Evolutionary conservation across 1,140 invertebrate genomes (phyloP).

Genomic region (Trachymyrmex cornetzi): DNA sequence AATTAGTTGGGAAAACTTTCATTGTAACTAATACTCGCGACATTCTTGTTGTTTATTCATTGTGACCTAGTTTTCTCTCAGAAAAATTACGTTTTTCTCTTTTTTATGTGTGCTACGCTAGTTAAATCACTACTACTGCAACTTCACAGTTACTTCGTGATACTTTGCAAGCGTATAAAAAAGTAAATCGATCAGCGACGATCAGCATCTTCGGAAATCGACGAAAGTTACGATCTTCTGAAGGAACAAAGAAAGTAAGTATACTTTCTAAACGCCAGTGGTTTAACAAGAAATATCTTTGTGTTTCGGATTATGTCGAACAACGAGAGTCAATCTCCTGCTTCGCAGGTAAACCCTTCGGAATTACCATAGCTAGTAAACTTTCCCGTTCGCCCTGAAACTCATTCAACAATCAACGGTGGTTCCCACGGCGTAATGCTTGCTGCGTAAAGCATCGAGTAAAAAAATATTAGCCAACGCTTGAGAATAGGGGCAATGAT

Average conservation of each 20-base stretch:
- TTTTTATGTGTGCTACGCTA: background rate
- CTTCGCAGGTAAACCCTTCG: conserved; percentile 41
- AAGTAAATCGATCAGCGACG: conserved; percentile 11
- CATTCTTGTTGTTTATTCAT: background rate
- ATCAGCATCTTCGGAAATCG: conserved; percentile 34
- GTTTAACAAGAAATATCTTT: conserved; percentile 46
- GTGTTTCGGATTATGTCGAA: conserved; percentile 50
- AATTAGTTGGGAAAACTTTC: background rate
- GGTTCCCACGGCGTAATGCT: conserved; percentile 44
- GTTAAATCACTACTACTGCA: background rate
- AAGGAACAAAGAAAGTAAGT: conserved; percentile 44
- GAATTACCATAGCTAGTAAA: conserved; percentile 56
- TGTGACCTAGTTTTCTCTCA: background rate
- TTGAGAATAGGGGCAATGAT: conserved; percentile 31
- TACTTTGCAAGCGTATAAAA: background rate
- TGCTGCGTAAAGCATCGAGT: conserved; percentile 8
- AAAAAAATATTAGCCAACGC: conserved; percentile 44
- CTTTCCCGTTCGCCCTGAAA: conserved; percentile 51
- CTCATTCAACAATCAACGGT: conserved; percentile 15
- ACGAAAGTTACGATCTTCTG: conserved; percentile 19
- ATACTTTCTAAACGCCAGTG: conserved; percentile 44
- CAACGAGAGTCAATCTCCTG: conserved; percentile 53
- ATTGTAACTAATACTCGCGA: background rate
- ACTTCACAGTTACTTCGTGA: background rate
- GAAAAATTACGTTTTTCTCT: background rate